Evolutionary conservation across 1,140 invertebrate genomes (phyloP).

Genomic region (Glossosoma conforme): DNA sequence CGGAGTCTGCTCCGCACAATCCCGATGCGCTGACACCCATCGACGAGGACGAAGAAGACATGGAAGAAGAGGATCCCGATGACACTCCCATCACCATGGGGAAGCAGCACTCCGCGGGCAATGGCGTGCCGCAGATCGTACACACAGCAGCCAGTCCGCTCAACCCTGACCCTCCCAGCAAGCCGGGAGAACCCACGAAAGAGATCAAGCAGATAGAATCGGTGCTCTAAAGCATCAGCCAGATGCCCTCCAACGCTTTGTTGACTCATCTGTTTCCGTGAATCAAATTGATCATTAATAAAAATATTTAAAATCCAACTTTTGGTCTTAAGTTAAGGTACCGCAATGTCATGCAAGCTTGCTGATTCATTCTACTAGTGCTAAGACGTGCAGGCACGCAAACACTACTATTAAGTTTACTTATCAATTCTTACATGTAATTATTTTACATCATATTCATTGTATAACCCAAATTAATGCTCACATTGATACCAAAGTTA

Average conservation of each 20-base stretch:
- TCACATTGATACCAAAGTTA: no score
- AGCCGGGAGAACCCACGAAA: constrained; percentile 29
- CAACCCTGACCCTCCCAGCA: constrained; percentile 44
- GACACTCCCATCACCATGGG: constrained; percentile 65
- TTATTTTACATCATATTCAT: no score
- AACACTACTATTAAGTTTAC: no score
- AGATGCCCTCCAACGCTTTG: background rate
- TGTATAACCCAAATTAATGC: no score
- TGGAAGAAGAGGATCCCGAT: constrained; percentile 62
- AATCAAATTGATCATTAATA: background rate
- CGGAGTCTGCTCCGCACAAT: constrained; percentile 52
- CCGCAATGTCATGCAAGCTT: background rate
- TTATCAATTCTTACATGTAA: no score
- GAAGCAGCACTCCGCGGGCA: constrained; percentile 28
- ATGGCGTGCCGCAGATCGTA: constrained; percentile 41
- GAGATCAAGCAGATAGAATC: constrained; percentile 30
- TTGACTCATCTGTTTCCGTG: background rate
- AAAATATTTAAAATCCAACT: background rate
- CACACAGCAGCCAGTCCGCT: constrained; percentile 51
- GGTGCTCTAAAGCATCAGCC: constrained; percentile 25
- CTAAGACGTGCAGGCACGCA: no score
- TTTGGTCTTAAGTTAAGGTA: background rate
- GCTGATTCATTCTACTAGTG: no score
- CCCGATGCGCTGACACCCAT: constrained; percentile 72
- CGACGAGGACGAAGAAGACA: constrained; percentile 75